Base-by-base conservation (phyloP, 1,140 invertebrate species). In the Coboldia fuscipes region DNA sequence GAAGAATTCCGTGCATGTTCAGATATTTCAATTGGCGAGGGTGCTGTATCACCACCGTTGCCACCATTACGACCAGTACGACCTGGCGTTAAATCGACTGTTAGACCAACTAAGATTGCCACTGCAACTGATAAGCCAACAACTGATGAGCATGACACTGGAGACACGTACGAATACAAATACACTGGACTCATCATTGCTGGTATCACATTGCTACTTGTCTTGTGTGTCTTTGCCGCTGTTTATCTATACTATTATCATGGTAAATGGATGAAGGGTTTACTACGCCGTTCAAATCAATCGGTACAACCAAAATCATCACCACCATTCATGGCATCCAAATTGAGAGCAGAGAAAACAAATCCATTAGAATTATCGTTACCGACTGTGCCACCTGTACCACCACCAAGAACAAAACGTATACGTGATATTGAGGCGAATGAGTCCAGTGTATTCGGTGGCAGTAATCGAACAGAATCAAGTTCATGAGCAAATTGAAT, bases 1-100 rank as follows among this genome's bases (percentile, higher is more conserved):
- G 82, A 88, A 48, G 78, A 85, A 46, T 90, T 89, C 47, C 64
- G 83, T 7, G 73, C 77, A 0, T 89, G 84, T 43, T 72, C 83
- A 1, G 84, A 89, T 45, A 71, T 89, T 9, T 58, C 66, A 2
- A 75, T 90, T 14, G 67, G 62, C 1, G 65, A 69, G 21, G 44
- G 58, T 13, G 6, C 12, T 6, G 22, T 23, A 7, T 23, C 6
- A 23, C 22, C 12, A 7, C 5, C 22, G 22, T 7, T 23, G 12
- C 9, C 30, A 21, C 30, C 46, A 7, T 37, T 39, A 23, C 42
- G 41, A 13, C 45, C 46, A 13, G 19, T 37, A 17, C 39, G 40
- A n/a, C 49, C 43, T 1, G 34, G 37, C 16, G 33, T 39, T 18
- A 43, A 41, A 21, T 44, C 42, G 6, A 42, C 42, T 9, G 42